Conservation (phyloP, 2,888 invertebrate species). For the Galeopsomyia nigrocyanea region DNA sequence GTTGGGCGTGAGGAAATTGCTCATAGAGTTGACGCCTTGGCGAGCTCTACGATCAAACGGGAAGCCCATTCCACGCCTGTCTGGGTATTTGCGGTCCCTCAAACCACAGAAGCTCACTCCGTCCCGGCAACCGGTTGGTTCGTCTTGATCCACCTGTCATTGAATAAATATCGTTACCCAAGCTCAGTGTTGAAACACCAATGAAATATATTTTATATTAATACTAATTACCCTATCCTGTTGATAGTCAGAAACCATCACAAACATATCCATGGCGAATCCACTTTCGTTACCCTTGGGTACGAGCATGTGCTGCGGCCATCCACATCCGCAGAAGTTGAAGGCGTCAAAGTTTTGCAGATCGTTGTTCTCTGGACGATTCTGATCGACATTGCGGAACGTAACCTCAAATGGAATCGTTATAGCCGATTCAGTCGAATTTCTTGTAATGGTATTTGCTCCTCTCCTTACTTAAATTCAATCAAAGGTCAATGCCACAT, state of each 20-base stretch:
- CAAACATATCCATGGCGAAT: not conserved
- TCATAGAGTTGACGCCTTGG: conserved; percentile 72
- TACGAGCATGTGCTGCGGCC: too few relatives aligned
- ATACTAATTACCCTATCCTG: too few relatives aligned
- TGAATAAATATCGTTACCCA: too few relatives aligned
- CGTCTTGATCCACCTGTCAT: conserved; percentile 51
- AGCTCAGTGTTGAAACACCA: too few relatives aligned
- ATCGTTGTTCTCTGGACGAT: conserved; percentile 73
- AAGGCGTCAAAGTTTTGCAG: conserved; percentile 70
- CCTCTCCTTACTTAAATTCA: conserved; percentile 75
- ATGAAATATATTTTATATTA: too few relatives aligned
- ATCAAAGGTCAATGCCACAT: too few relatives aligned
- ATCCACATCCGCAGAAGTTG: conserved; percentile 41
- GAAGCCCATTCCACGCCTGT: conserved; percentile 86
- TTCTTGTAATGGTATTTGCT: conserved; percentile 76
- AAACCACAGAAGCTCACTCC: conserved; percentile 85
- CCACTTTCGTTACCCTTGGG: too few relatives aligned
- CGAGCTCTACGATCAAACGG: conserved; percentile 81
- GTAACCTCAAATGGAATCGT: conserved; percentile 88
- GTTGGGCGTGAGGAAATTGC: conserved; percentile 80
- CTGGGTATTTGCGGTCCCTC: conserved; percentile 82
- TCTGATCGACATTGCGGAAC: conserved; percentile 79
- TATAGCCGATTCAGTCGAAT: conserved; percentile 81
- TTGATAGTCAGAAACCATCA: too few relatives aligned
- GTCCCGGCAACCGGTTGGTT: conserved; percentile 72